Evolutionary conservation across 2,113 vertebrate genomes (phyloP).

Genomic region (Thalassarche chlororhynchos): DNA sequence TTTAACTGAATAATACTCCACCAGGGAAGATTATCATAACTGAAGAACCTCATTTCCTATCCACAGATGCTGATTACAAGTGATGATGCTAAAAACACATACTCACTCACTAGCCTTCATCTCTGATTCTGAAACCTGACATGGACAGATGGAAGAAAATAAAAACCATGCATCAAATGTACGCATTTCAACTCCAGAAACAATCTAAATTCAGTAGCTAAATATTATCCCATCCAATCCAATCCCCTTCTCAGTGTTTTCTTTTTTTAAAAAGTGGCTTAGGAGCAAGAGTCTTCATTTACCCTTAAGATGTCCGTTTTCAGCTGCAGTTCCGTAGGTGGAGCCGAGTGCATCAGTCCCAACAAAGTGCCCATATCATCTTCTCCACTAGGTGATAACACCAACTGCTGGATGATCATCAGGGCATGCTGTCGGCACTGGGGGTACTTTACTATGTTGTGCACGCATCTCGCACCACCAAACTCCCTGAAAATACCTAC

Average conservation of each 20-base stretch:
- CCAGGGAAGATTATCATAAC: not conserved
- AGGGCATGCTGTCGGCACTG: slow-evolving; percentile 95
- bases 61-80: not conserved
- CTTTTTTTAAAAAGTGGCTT: not conserved
- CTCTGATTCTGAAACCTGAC: not conserved
- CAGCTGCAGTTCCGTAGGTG: slow-evolving; percentile 89
- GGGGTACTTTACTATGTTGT: slow-evolving; percentile 96
- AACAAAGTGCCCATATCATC: slow-evolving; percentile 99
- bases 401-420: slow-evolving; percentile 96
- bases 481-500: slow-evolving; percentile 96
- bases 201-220: not conserved
- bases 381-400: slow-evolving; percentile 93
- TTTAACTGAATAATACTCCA: not conserved
- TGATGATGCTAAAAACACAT: not conserved
- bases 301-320: slow-evolving; percentile 96
- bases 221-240: not conserved
- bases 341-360: slow-evolving; percentile 96
- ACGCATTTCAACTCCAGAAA: not conserved
- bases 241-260: not conserved
- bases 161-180: not conserved
- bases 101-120: not conserved
- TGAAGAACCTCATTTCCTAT: not conserved
- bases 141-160: not conserved
- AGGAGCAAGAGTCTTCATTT: not conserved
- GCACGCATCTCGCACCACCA: slow-evolving; percentile 93